Evolutionary conservation across 2,888 invertebrate species (phyloP), one percentile per base, ranked within the genome.

Genomic region (Lithophane ornitopus): DNA sequence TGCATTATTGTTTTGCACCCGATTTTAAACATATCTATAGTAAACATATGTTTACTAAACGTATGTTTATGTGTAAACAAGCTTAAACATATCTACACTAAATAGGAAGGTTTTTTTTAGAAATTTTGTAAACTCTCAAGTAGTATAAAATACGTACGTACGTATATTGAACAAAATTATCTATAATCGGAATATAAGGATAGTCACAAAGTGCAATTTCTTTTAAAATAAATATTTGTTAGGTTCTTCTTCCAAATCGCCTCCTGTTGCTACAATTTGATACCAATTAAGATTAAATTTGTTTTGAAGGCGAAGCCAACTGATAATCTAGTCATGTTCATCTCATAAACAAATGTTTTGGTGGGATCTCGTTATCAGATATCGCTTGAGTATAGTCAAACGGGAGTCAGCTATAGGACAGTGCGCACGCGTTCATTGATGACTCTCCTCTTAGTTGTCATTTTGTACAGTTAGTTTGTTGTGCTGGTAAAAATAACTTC

Each of bases 341-440:
- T 76, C 69, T 54, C 39, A 41, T 54, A 75, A 46, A 76, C 81
- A 63, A 66, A 69, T 81, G 69, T 80, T 80, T 80, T 76, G 69
- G 65, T 70, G 34, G 76, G 49, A 87, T 89, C 85, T 82, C 70
- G 76, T 89, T 90, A 91, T 91, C 90, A 87, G 74, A 74, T 88
- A 88, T 87, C 78, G 75, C 76, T 86, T 85, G 63, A 85, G 76
- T 81, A 84, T 87, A 78, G 78, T 91, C 89, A 92, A 87, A 89
- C 86, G 78, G 85, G 81, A 84, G 83, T 80, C 78, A 86, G 82
- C 81, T 84, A 78, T 85, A 76, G 70, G 80, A 71, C 75, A 80
- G 89, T 84, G 81, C 85, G 85, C 89, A 89, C 90, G 90, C 85
- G 84, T 86, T 74, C 73, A 59, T 81, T 74, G n/a, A 75, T 85